These are phyloP conservation scores for Himalopsyche kuldschensis DNA, from an alignment of 2,888 invertebrate genomes.

Conservation along the genomic window DNA sequence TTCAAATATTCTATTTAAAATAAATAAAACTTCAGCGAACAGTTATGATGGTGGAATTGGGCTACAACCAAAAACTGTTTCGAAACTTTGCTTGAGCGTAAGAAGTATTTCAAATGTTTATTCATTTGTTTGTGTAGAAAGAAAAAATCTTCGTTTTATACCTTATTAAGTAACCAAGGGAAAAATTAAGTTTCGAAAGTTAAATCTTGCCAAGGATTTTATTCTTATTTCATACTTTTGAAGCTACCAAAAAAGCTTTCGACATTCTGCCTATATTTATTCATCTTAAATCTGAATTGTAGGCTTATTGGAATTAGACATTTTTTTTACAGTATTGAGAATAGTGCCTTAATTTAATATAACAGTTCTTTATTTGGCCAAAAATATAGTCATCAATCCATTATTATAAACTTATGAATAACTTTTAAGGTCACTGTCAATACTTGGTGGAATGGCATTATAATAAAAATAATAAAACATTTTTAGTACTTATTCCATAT, in stretches of 20 bases:
- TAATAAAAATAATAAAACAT: too few relatives aligned
- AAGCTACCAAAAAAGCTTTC: neutral
- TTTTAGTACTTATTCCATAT: too few relatives aligned
- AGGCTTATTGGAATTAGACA: too few relatives aligned
- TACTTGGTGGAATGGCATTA: too few relatives aligned
- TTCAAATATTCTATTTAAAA: constrained; percentile 6
- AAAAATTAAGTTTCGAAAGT: neutral
- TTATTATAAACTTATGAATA: too few relatives aligned
- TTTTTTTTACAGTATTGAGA: too few relatives aligned
- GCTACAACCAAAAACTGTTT: neutral
- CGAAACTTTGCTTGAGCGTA: neutral
- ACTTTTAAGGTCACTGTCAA: too few relatives aligned
- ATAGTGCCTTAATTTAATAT: too few relatives aligned
- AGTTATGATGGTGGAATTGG: constrained; percentile 2
- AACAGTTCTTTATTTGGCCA: too few relatives aligned
- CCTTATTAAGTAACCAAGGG: neutral
- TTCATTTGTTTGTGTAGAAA: neutral
- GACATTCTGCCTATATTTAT: neutral
- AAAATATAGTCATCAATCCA: too few relatives aligned
- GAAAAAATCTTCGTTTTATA: neutral
- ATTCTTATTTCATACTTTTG: neutral
- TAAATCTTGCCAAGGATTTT: neutral
- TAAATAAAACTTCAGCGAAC: constrained; percentile 1
- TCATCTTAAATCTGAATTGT: neutral
- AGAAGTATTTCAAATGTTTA: neutral